Conservation (phyloP, 2,113 vertebrate species). For the Hucho hucho region DNA sequence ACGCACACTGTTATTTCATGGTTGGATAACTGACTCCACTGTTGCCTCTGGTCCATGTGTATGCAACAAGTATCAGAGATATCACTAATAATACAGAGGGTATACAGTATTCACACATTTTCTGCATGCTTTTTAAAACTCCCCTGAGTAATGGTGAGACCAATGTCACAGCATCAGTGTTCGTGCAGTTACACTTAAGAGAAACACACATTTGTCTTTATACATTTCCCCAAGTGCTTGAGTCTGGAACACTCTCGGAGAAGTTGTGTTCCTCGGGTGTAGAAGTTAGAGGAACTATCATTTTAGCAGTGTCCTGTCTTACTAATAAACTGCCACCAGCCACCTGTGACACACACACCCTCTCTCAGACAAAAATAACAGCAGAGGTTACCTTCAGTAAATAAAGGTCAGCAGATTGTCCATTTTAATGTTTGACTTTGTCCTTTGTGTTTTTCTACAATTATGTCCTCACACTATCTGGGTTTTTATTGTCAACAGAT, state of each 20-base stretch:
- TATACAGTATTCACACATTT: no score
- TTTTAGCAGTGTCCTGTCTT: neutral
- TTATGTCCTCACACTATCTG: slow-evolving; percentile 25
- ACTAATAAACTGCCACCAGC: neutral
- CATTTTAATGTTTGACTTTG: slow-evolving; percentile 54
- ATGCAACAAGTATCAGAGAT: neutral
- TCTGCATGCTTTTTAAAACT: no score
- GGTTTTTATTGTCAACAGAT: slow-evolving; percentile 22
- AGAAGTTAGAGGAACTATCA: neutral
- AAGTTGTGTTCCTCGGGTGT: no score
- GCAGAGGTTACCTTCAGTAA: neutral
- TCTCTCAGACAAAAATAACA: neutral
- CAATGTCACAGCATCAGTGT: no score
- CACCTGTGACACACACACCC: neutral
- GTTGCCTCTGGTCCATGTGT: neutral
- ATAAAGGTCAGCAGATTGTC: slow-evolving; percentile 50
- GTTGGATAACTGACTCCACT: neutral
- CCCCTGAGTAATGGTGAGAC: no score
- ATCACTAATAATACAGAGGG: no score
- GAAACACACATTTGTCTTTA: no score
- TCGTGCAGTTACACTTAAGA: neutral
- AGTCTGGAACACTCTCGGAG: no score
- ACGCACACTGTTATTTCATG: neutral
- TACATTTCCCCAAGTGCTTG: no score
- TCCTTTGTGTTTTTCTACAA: slow-evolving; percentile 57